These are phyloP conservation scores for Microctenopoma steveboyesi DNA, from an alignment of 2,797 vertebrate genomes.

Conservation along the genomic window DNA sequence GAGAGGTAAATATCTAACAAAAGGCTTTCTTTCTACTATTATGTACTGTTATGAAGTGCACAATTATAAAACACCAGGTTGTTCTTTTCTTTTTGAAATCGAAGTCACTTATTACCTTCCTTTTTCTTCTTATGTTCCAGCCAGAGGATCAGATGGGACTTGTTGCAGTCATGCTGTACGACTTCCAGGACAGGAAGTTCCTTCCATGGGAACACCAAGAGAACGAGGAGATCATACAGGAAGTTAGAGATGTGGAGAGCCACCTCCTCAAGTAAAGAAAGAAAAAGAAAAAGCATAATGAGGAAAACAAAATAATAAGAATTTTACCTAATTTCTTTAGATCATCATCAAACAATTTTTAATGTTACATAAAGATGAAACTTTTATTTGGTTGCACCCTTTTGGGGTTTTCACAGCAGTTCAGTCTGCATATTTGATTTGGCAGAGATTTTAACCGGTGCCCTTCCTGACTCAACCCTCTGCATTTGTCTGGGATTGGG, in stretches of 20 bases:
- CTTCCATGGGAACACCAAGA: conserved; percentile 66
- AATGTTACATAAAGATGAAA: no score
- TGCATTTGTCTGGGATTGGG: no score
- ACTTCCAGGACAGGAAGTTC: conserved; percentile 91
- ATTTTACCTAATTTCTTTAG: no score
- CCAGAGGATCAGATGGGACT: conserved; percentile 86
- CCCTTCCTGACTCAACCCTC: no score
- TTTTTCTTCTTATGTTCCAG: conserved; percentile 65
- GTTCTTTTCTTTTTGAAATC: conserved; percentile 10
- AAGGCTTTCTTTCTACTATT: no score
- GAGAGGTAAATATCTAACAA: conserved; percentile 16
- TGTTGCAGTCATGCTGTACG: conserved; percentile 90
- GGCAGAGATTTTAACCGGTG: no score
- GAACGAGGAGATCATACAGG: conserved; percentile 77
- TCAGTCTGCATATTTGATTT: no score
- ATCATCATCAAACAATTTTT: no score
- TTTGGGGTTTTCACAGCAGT: no score
- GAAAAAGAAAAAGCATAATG: neutral
- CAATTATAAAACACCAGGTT: neutral
- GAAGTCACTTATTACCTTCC: conserved; percentile 15
- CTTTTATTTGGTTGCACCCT: no score
- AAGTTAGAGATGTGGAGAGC: conserved; percentile 85
- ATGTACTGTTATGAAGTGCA: no score
- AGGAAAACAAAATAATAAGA: neutral
- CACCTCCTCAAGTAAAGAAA: conserved; percentile 82